Evolutionary conservation across 92 coral and sea anemone genomes (phyloP).

Genomic region (Palythoa heliodiscus): DNA sequence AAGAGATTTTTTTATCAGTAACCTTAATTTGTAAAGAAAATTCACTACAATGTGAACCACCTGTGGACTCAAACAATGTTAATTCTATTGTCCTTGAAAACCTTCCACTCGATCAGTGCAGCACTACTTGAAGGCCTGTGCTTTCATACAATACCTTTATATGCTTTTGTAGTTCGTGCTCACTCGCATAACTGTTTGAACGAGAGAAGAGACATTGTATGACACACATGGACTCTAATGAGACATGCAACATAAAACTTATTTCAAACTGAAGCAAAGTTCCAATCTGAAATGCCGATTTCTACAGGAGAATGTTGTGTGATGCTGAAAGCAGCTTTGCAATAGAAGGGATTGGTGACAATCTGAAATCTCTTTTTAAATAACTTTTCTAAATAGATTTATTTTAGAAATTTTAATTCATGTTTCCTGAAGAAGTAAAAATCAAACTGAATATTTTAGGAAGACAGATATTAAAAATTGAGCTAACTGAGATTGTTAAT

Average conservation of each 20-base stretch:
- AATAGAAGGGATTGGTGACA: neutral
- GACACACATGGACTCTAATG: slow-evolving; percentile 71
- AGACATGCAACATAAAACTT: slow-evolving; percentile 40
- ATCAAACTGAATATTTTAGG: neutral
- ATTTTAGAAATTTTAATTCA: neutral
- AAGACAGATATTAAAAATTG: neutral
- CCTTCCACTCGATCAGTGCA: slow-evolving; percentile 29
- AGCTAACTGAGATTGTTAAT: neutral
- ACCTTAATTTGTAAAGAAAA: neutral
- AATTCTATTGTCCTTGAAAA: slow-evolving; percentile 6
- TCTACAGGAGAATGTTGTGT: neutral
- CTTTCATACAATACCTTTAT: slow-evolving; percentile 89
- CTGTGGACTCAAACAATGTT: slow-evolving; percentile 4
- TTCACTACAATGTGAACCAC: neutral
- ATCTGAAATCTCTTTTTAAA: neutral
- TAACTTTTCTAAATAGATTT: neutral
- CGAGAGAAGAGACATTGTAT: slow-evolving; percentile 92
- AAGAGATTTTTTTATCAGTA: neutral
- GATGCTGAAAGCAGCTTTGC: neutral
- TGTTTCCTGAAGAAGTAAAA: neutral
- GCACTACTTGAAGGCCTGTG: slow-evolving; percentile 37
- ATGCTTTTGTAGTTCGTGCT: slow-evolving; percentile 91
- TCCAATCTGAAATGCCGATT: neutral
- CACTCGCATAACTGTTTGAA: slow-evolving; percentile 95
- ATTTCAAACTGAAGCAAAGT: slow-evolving; percentile 10